Percentiles rank a stretch among this genome's conserved stretches.
Conservation (phyloP, 2,888 invertebrate species). For the Vanessa cardui region DNA sequence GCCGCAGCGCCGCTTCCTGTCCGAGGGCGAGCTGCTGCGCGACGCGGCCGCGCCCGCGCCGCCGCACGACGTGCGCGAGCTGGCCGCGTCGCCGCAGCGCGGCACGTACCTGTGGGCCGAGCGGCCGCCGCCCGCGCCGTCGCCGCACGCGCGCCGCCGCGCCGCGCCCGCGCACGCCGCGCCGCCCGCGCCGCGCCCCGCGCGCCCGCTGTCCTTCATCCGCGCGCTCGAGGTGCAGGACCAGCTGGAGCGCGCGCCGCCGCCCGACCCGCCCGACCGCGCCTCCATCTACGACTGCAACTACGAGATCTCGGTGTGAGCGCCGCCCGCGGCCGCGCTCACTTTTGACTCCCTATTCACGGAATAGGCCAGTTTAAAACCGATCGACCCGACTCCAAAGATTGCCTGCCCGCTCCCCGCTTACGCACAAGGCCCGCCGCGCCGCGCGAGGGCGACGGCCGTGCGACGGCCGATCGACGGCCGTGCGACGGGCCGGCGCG, state of each 20-base stretch:
- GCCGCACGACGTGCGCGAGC: conserved; percentile 91
- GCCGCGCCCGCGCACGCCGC: conserved; percentile 67
- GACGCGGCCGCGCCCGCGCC: conserved; percentile 86
- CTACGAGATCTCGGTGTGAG: conserved; percentile 97
- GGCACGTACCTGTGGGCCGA: conserved; percentile 80
- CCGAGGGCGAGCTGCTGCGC: conserved; percentile 91
- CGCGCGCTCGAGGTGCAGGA: conserved; percentile 95
- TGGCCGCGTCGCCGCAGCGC: conserved; percentile 93
- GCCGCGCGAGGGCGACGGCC: conserved; percentile 19
- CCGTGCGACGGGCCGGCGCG: conserved; percentile 43
- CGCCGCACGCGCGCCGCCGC: conserved; percentile 58
- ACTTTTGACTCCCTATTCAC: conserved; percentile 41
- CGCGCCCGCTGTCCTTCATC: conserved; percentile 94
- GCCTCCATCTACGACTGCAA: conserved; percentile 97
- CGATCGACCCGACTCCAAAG: conserved; percentile 40
- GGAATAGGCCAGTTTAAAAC: conserved; percentile 40
- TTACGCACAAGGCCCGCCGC: no score
- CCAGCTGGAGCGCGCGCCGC: conserved; percentile 90
- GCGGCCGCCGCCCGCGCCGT: conserved; percentile 66
- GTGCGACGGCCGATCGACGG: conserved; percentile 45
- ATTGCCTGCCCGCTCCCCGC: conserved; percentile 16
- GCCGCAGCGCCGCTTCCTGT: conserved; percentile 90
- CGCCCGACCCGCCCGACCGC: conserved; percentile 86
- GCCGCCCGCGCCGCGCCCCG: conserved; percentile 72
- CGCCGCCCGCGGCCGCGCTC: conserved; percentile 16